Conservation (phyloP, 2,797 vertebrate genomes). For the Pygocentrus nattereri region DNA sequence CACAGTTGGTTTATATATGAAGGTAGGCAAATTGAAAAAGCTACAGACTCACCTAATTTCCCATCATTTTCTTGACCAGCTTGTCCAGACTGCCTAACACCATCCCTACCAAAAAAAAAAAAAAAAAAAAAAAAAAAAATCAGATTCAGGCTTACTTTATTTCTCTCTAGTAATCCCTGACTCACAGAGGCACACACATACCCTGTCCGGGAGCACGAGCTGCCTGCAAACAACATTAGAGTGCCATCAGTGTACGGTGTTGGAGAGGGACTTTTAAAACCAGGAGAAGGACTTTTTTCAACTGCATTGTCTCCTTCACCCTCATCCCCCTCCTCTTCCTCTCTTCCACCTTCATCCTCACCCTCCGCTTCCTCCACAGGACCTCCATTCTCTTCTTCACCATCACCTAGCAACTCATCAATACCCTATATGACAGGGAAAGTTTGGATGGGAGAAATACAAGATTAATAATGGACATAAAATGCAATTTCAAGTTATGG, state of each 20-base stretch:
- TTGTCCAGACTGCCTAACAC: slow-evolving; percentile 67
- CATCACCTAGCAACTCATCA: slow-evolving; percentile 83
- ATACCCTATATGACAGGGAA: slow-evolving; percentile 78
- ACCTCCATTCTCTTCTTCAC: slow-evolving; percentile 66
- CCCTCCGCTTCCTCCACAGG: slow-evolving; percentile 48
- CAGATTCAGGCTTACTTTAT: background rate
- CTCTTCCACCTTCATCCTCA: slow-evolving; percentile 73
- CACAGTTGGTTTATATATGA: background rate
- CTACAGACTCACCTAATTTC: slow-evolving; percentile 75
- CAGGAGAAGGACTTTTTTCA: slow-evolving; percentile 66
- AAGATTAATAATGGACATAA: background rate
- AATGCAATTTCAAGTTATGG: background rate
- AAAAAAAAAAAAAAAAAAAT: background rate
- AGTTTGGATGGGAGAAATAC: slow-evolving; percentile 1
- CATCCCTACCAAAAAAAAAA: slow-evolving; percentile 66
- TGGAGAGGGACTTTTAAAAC: slow-evolving; percentile 70
- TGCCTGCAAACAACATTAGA: slow-evolving; percentile 91
- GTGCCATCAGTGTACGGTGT: slow-evolving; percentile 84
- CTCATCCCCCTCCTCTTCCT: slow-evolving; percentile 62
- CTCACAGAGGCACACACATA: slow-evolving; percentile 61
- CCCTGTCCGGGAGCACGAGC: slow-evolving; percentile 89
- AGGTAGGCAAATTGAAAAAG: background rate
- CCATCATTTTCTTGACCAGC: slow-evolving; percentile 69
- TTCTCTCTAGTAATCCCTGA: background rate
- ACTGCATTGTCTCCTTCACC: slow-evolving; percentile 7